These are phyloP conservation scores for Monarcha castaneiventris DNA, from an alignment of 2,113 vertebrate genomes.

Conservation along the genomic window DNA sequence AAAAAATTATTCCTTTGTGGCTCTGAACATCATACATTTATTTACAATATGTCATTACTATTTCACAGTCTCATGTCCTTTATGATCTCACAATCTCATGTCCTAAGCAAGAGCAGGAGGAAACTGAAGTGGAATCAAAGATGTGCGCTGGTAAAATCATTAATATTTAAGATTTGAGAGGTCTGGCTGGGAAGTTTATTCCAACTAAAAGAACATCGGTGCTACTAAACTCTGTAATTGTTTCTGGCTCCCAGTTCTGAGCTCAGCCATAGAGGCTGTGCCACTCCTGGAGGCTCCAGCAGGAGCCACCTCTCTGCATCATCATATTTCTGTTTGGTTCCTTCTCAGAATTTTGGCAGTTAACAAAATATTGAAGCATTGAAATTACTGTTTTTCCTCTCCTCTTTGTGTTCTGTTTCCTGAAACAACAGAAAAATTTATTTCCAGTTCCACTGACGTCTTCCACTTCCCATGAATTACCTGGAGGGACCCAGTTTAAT, in stretches of 20 bases:
- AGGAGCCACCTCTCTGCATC: background rate
- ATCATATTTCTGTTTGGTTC: background rate
- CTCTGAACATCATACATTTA: background rate
- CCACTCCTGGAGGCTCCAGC: background rate
- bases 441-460: background rate
- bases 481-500: background rate
- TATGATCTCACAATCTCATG: background rate
- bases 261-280: accelerated
- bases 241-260: background rate
- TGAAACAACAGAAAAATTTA: background rate
- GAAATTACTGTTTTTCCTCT: background rate
- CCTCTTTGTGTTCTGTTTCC: background rate
- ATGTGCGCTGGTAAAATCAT: accelerated
- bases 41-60: background rate
- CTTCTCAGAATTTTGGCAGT: background rate
- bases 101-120: background rate
- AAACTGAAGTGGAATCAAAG: background rate
- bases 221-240: background rate
- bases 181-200: background rate
- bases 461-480: background rate
- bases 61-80: background rate
- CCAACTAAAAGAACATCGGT: background rate
- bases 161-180: background rate
- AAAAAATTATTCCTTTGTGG: background rate
- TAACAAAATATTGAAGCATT: background rate